Conservation (phyloP, 2,113 vertebrate genomes). For the Tragelaphus strepsiceros region DNA sequence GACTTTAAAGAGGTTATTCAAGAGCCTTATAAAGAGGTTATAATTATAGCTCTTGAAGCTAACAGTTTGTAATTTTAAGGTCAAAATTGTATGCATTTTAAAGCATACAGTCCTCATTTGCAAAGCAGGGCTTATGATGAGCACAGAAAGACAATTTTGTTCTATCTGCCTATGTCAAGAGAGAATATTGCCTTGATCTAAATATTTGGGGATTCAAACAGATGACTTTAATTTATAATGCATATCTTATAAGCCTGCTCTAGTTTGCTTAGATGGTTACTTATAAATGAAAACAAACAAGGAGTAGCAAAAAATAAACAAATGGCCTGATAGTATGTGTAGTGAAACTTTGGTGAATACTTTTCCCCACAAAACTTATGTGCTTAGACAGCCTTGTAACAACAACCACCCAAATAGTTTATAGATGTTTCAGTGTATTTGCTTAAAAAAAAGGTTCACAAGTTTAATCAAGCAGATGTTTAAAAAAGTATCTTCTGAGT, state of each 20-base stretch:
- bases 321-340: conserved; percentile 2
- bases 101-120: conserved; percentile 42
- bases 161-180: conserved; percentile 59
- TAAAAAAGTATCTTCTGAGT: neutral
- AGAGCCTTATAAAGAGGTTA: conserved; percentile 57
- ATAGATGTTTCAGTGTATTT: conserved; percentile 42
- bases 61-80: conserved; percentile 53
- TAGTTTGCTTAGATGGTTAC: conserved; percentile 42
- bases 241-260: conserved; percentile 51
- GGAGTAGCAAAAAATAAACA: conserved; percentile 44
- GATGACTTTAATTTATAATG: conserved; percentile 64
- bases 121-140: conserved; percentile 24
- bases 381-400: conserved; percentile 51
- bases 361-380: conserved; percentile 34
- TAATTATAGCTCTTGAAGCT: conserved; percentile 52
- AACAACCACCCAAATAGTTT: conserved; percentile 12
- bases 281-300: conserved; percentile 63
- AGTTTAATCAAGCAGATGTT: neutral
- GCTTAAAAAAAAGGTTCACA: conserved; percentile 5
- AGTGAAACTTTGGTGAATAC: conserved; percentile 59
- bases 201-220: conserved; percentile 66
- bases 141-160: conserved; percentile 58
- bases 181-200: conserved; percentile 54
- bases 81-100: conserved; percentile 58
- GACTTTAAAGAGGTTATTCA: conserved; percentile 64